These are phyloP conservation scores for Andricus grossulariae DNA, from an alignment of 1,140 invertebrate genomes.

Conservation along the genomic window DNA sequence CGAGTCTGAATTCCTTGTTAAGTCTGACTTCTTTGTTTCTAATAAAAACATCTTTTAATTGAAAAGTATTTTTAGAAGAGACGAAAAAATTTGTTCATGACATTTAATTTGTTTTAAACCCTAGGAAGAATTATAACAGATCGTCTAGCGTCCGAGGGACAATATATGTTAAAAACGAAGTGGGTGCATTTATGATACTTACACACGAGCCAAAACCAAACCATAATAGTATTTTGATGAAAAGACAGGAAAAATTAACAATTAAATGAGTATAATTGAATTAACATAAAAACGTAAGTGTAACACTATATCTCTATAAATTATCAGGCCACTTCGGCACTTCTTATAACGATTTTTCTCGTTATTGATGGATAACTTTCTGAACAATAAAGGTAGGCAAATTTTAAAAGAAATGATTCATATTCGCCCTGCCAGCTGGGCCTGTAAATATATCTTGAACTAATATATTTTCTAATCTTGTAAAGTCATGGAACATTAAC, in stretches of 20 bases:
- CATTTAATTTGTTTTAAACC: neutral
- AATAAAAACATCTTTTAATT: neutral
- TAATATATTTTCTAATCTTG: too few relatives aligned
- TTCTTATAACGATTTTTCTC: too few relatives aligned
- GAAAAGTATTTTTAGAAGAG: neutral
- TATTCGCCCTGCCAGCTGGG: too few relatives aligned
- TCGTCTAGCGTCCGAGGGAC: slow-evolving; percentile 61
- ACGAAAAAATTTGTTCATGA: neutral
- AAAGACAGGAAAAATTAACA: neutral
- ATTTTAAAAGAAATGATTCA: too few relatives aligned
- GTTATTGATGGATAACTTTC: neutral
- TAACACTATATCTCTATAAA: too few relatives aligned
- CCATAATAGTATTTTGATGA: slow-evolving; percentile 40
- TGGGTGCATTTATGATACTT: slow-evolving; percentile 56
- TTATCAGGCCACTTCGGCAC: too few relatives aligned
- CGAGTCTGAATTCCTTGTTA: neutral
- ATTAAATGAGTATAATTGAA: slow-evolving; percentile 35
- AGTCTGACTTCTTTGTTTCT: neutral
- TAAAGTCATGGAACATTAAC: too few relatives aligned
- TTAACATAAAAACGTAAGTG: slow-evolving; percentile 17
- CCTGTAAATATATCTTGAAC: too few relatives aligned
- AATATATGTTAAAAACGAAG: slow-evolving; percentile 70
- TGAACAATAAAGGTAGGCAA: too few relatives aligned
- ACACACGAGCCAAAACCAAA: slow-evolving; percentile 63
- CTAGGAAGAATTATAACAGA: neutral